Percentiles rank a stretch among this genome's conserved stretches.
phyloP scores from a whole-genome alignment of 2,888 invertebrate genomes.

The Aphidoletes aphidimyza region DNA sequence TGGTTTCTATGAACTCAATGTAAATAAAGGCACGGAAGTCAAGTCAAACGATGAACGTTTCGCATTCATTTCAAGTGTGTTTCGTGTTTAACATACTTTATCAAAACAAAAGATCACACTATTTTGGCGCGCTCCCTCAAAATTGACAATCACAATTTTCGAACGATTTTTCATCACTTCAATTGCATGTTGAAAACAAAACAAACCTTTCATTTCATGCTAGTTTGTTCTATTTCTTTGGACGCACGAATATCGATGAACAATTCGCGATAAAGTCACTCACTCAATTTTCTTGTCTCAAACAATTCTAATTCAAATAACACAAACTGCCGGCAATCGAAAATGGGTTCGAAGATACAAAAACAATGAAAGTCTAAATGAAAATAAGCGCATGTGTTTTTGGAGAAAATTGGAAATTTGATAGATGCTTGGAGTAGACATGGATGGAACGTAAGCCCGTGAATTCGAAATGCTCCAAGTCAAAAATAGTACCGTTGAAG shows the following conservation, averaged over 20 bases:
- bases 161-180: no score
- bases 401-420: no score
- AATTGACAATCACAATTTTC: no score
- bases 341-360: no score
- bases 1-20: not conserved
- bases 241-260: not conserved
- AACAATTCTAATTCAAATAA: not conserved
- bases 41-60: not conserved
- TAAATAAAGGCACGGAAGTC: not conserved
- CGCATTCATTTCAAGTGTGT: not conserved
- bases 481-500: not conserved
- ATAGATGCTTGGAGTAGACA: no score
- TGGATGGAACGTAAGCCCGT: no score
- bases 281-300: not conserved
- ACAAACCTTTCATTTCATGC: not conserved
- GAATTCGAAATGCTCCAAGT: no score
- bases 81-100: not conserved
- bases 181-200: no score
- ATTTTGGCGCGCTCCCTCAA: no score
- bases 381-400: no score
- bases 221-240: not conserved
- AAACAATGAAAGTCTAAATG: no score
- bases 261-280: constrained; percentile 8
- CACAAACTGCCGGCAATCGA: no score
- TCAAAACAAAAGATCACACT: not conserved